A percentile compares a stretch with the other conserved stretches of the same genome.
Conservation (phyloP, 2,113 vertebrate species). For the Pygoscelis adeliae region DNA sequence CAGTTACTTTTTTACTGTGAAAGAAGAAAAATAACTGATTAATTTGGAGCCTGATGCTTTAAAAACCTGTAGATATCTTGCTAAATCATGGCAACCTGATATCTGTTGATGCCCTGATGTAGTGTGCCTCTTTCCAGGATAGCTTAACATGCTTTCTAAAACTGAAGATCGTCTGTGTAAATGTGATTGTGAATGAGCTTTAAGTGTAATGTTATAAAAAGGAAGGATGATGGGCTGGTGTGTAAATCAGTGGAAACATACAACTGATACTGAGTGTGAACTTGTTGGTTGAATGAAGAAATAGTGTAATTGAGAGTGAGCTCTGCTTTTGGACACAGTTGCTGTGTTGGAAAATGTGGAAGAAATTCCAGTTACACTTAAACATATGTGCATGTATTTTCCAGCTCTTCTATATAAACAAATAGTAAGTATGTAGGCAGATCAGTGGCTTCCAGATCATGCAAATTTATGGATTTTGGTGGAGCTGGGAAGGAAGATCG, state of each 20-base stretch:
- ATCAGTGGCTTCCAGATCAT: constrained; percentile 20
- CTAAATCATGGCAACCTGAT: neutral
- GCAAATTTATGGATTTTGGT: constrained; percentile 43
- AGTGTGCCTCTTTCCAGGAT: neutral
- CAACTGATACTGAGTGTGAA: neutral
- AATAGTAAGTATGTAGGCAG: constrained; percentile 14
- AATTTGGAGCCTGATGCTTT: neutral
- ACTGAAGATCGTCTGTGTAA: neutral
- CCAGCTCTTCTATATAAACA: constrained; percentile 23
- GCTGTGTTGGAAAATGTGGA: constrained; percentile 10
- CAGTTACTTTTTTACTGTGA: neutral
- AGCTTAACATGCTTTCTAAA: neutral
- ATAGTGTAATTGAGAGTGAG: neutral
- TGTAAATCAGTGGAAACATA: neutral
- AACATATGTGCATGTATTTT: neutral
- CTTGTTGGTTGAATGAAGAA: neutral
- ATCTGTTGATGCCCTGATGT: neutral
- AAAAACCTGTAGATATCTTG: neutral
- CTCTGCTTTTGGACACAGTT: neutral
- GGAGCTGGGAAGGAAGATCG: neutral
- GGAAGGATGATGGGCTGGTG: neutral
- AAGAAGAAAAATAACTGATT: neutral
- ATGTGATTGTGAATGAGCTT: neutral
- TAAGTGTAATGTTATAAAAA: neutral
- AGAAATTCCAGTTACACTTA: neutral